Evolutionary conservation across 1,140 invertebrate species (phyloP), one percentile per base, ranked within the genome.

Genomic region (Rhagoletis pomonella): DNA sequence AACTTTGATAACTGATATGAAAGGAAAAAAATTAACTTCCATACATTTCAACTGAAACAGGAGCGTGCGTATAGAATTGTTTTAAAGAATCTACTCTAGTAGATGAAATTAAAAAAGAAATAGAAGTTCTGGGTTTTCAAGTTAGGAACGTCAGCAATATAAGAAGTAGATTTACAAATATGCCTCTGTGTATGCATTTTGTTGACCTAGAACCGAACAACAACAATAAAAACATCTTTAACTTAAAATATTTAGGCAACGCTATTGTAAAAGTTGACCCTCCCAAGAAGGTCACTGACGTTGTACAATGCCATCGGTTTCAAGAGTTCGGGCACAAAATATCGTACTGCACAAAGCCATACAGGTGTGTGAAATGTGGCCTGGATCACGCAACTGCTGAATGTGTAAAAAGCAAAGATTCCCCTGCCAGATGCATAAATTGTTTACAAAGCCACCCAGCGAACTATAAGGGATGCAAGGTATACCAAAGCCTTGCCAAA

Each of bases 201-300:
- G 69, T 73, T 17, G 69, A 73, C 44, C 17, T 73, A 73, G 69
- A 73, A n/a, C n/a, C n/a, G n/a, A n/a, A n/a, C n/a, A n/a, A n/a
- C n/a, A n/a, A n/a, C n/a, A n/a, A n/a, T n/a, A 17, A 12, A 12
- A 44, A 73, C 3, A 5, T 29, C 6, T 29, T 4, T 29, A 4
- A 10, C 14, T 73, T 3, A 73, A 50, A 73, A 10, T 73, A 50
- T 73, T 39, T 81, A 14, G n/a, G n/a, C n/a, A n/a, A n/a, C n/a
- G n/a, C n/a, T n/a, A n/a, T n/a, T n/a, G n/a, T n/a, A n/a, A n/a
- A n/a, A n/a, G n/a, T n/a, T n/a, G n/a, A n/a, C n/a, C n/a, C n/a
- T n/a, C n/a, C n/a, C n/a, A 50, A 50, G 73, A 50, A 17, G 42
- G 50, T n/a, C n/a, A n/a, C n/a, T n/a, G n/a, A n/a, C n/a, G n/a